phyloP scores from a whole-genome alignment of 2,797 vertebrate species.

The Orientallactaga sibirica region DNA sequence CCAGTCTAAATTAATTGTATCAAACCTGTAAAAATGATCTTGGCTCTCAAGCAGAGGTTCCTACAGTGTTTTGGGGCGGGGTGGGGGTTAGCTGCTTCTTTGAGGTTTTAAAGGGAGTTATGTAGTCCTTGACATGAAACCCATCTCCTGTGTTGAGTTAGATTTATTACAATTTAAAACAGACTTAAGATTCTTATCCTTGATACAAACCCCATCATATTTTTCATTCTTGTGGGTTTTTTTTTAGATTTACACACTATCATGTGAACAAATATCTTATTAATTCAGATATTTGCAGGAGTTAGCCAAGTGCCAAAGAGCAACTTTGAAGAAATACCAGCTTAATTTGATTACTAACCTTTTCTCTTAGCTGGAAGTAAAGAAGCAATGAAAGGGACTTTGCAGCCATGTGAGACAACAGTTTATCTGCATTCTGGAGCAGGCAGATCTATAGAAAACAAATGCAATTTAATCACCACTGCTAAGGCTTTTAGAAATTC shows the following conservation, averaged over 20 bases:
- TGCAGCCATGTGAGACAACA: slow-evolving; percentile 92
- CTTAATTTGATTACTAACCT: slow-evolving; percentile 83
- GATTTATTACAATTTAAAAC: neutral
- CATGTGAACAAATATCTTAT: neutral
- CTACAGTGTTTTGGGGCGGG: neutral
- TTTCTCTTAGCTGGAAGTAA: slow-evolving; percentile 87
- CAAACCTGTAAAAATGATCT: neutral
- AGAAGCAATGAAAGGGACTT: slow-evolving; percentile 89
- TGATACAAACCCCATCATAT: neutral
- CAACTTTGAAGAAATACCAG: slow-evolving; percentile 16
- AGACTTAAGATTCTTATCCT: slow-evolving; percentile 3
- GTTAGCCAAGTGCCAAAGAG: neutral
- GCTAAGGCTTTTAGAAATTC: neutral
- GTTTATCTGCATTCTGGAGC: slow-evolving; percentile 87
- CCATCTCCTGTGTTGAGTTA: neutral
- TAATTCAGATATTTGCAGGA: slow-evolving; percentile 21
- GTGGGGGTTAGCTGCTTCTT: neutral
- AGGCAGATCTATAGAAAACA: slow-evolving; percentile 87
- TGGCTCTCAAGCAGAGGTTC: neutral
- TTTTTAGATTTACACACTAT: slow-evolving; percentile 5
- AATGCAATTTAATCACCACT: neutral
- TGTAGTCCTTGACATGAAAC: neutral
- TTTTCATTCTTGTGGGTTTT: neutral
- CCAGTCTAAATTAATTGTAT: neutral
- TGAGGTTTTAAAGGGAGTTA: neutral